Base-by-base conservation (phyloP, 2,797 vertebrate species). In the Myoxocephalus aenaeus region DNA sequence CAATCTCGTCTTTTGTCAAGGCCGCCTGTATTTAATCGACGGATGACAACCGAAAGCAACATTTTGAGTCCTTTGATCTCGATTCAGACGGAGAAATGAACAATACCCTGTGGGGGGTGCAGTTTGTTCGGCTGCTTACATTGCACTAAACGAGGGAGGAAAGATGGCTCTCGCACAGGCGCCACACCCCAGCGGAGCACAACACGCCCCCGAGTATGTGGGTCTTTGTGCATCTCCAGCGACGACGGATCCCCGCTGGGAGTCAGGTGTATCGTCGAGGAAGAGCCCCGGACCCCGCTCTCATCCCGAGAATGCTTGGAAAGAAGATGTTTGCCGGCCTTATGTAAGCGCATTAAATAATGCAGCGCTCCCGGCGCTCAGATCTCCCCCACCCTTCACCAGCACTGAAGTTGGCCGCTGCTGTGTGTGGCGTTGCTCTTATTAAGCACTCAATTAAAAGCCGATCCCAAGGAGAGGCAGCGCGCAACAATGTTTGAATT, bases 361-460 rank as follows among this genome's bases (percentile, higher is more conserved):
- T 93, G 87, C 90, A 93, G 78, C 78, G 75, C 79, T 86, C 88
- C 88, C 87, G 65, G 57, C 0, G 62, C 86, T 75, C 83, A 61
- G 68, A 84, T 51, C 69, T 61, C 63, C 54, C 58, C 22, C 53
- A 1, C 50, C 4, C 50, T 7, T 57, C 38, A 42, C n/a, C 44
- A 7, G 18, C 18, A 50, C 80, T n/a, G 56, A 88, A 92, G 83
- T 83, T 71, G 66, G 84, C 80, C 88, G 86, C 87, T 87, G 54
- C 27, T 32, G 54, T 32, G 85, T 87, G 88, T 90, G 90, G 81
- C 61, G 38, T 77, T 83, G 66, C 81, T 86, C 87, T 93, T 94
- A 93, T 93, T 93, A 94, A 93, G 86, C 90, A 88, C 87, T 92
- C 92, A 94, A 93, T 94, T 94, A 93, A 91, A 90, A 93, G 84